Base-by-base conservation (phyloP, 2,113 vertebrate genomes). In the Syngnathoides biaculeatus region DNA sequence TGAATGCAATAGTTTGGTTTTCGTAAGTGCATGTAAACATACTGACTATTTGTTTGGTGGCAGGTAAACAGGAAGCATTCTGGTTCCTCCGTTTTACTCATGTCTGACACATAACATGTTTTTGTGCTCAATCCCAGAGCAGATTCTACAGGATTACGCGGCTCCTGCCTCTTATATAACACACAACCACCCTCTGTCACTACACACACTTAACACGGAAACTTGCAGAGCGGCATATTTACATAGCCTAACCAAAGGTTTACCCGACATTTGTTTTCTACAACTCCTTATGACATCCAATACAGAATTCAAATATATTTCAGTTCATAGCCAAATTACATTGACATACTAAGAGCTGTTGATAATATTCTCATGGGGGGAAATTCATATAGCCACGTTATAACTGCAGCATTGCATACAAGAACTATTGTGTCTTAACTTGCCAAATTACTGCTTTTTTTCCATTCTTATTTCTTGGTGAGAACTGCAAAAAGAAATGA, bases 81-180 rank as follows among this genome's bases (percentile, higher is more conserved):
- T 48, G 35, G 69, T 61, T 60, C 43, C 42, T 59, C 66, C 69
- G 65, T 59, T 72, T 71, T 26, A 57, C 24, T 39, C 15, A 65
- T 50, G 38, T 79, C 65, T 8, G 63, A 75, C 77, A 79, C 65
- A 74, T 69, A 66, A 52, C 27, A 52, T 45, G 64, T 65, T 64
- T 63, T 67, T 62, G 61, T 4, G 63, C 60, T 40, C 40, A 62
- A 71, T 81, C 77, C 60, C 67, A 52, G 78, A 78, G 75, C 72
- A 81, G 74, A 79, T 78, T 84, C 73, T 64, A 15, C 58, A 8
- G 81, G 85, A 88, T 88, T 86, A 88, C 48, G 26, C 47, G 26
- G 55, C 70, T 72, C 74, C 71, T 30, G 77, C 65, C 64, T 55
- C 75, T 90, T 88, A 90, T 70, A 77, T 83, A 90, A 89, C 59